Base-by-base conservation (phyloP, 2,113 vertebrate species). In the Lutjanus erythropterus region DNA sequence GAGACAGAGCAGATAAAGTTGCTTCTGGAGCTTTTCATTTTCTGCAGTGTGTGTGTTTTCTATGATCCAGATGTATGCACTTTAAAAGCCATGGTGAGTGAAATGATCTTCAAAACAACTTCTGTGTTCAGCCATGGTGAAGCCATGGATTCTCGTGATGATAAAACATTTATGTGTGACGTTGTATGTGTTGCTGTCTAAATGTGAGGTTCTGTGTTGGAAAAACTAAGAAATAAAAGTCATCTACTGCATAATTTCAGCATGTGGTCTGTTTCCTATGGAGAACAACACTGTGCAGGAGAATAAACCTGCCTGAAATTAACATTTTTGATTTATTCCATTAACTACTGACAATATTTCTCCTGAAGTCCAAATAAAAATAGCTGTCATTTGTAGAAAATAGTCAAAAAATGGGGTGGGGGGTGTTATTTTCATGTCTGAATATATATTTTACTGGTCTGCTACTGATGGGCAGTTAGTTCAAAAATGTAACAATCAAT, bases 181-280 rank as follows among this genome's bases (percentile, higher is more conserved):
- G 60, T 81, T 73, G 71, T 86, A 62, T 50, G 66, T 83, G 41
- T 73, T 82, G 59, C 18, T 70, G 71, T 89, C 64, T 66, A 66
- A 78, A 60, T 74, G 71, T 88, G 78, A 81, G 12, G 9, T 77
- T 84, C 58, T 89, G 78, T 85, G 84, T 74, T 89, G 49, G 74
- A 61, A 79, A 66, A 79, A 65, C 21, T 1, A 80, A 56, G 12
- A 84, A 85, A 88, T 78, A 85, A 86, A 88, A 67, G 2, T 18
- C 2, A 61, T 42, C 58, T 59, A 14, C n/a, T n/a, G n/a, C n/a
- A n/a, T 60, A 66, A 81, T 64, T 39, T 53, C 27, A 41, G 12
- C 19, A 6, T 50, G n/a, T 75, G 23, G 0, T 66, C 50, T 49
- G 31, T 14, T 64, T 55, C 1, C 1, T 67, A 3, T 61, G 33